A percentile compares a stretch with the other conserved stretches of the same genome.
Conservation (phyloP, 2,113 vertebrate species). For the Hucho hucho region DNA sequence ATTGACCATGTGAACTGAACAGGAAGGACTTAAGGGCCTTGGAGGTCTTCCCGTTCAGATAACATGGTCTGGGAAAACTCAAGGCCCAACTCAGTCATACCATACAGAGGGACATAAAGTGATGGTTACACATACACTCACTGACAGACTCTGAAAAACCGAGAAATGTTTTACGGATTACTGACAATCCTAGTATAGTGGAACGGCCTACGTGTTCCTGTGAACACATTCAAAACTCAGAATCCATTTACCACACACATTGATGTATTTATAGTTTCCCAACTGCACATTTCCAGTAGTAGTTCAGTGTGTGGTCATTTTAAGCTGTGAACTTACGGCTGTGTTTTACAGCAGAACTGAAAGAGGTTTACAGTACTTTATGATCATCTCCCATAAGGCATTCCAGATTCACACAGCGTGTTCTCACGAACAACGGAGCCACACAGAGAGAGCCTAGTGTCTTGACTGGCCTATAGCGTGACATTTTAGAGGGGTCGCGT, state of each 20-base stretch:
- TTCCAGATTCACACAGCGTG: slow-evolving; percentile 45
- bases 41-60: no score
- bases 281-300: no score
- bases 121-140: not conserved
- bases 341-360: slow-evolving; percentile 29
- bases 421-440: slow-evolving; percentile 38
- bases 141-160: not conserved
- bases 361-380: slow-evolving; percentile 40
- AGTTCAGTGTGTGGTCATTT: no score
- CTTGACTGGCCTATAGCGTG: slow-evolving; percentile 34
- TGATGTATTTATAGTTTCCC: no score
- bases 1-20: no score
- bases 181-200: no score
- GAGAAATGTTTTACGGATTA: not conserved
- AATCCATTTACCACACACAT: not conserved
- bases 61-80: no score
- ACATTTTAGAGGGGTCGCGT: slow-evolving; percentile 7
- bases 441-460: slow-evolving; percentile 64
- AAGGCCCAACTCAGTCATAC: no score
- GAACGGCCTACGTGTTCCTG: no score
- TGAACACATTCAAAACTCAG: not conserved
- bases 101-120: not conserved
- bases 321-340: no score
- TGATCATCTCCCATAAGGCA: slow-evolving; percentile 31
- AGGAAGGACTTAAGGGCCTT: no score